A percentile compares a stretch with the other conserved stretches of the same genome.
Conservation (phyloP, 2,113 vertebrate genomes). For the Planiliza haematocheilus region DNA sequence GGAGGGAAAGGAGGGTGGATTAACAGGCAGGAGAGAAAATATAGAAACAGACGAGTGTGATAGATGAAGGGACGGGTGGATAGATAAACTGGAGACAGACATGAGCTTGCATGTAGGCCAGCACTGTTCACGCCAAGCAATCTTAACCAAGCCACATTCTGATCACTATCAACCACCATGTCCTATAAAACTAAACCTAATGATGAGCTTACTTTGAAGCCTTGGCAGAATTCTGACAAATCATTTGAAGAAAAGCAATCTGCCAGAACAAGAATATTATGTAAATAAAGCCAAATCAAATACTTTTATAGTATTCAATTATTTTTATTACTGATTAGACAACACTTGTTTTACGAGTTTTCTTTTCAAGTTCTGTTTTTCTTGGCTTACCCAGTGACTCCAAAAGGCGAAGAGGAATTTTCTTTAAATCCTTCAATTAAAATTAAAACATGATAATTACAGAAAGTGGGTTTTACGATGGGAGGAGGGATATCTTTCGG, state of each 20-base stretch:
- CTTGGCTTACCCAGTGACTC: background rate
- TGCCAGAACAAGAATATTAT: background rate
- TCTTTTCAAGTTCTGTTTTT: background rate
- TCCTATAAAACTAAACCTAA: background rate
- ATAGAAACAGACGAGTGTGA: constrained; percentile 18
- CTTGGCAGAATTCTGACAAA: too few relatives aligned
- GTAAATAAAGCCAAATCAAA: background rate
- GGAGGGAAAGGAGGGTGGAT: constrained; percentile 43
- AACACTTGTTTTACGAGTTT: background rate
- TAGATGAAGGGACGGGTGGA: constrained; percentile 7
- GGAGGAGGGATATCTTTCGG: background rate
- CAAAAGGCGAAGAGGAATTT: constrained; percentile 4
- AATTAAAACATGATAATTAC: constrained; percentile 14
- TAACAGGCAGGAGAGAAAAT: constrained; percentile 41
- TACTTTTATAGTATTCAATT: background rate
- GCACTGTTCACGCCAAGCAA: background rate
- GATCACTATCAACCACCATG: constrained; percentile 5
- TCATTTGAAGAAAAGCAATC: too few relatives aligned
- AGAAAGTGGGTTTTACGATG: background rate
- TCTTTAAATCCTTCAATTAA: constrained; percentile 34
- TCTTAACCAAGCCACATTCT: constrained; percentile 3
- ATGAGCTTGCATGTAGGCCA: background rate
- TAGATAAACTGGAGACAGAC: constrained; percentile 19
- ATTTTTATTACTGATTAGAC: background rate
- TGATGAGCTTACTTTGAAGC: background rate